phyloP scores from a whole-genome alignment of 2,113 vertebrate genomes.

The Gambusia affinis region DNA sequence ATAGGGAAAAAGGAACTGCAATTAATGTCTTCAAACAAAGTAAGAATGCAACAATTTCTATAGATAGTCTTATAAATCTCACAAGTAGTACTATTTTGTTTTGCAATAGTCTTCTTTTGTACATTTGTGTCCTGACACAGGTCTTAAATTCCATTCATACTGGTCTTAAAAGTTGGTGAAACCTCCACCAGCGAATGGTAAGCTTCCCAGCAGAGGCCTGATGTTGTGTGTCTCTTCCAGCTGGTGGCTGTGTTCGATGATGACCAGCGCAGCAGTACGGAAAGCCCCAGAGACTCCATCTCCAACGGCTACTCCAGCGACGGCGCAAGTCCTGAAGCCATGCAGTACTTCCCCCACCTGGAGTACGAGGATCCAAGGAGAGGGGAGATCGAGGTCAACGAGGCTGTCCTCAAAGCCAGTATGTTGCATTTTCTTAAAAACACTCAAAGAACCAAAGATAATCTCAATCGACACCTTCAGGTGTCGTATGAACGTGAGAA shows the following conservation, averaged over 20 bases:
- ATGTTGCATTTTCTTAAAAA: constrained; percentile 58
- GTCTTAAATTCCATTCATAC: too few species aligned
- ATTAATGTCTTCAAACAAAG: too few species aligned
- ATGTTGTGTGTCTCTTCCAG: constrained; percentile 71
- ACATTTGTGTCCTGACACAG: too few species aligned
- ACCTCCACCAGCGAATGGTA: too few species aligned
- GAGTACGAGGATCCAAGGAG: constrained; percentile 79
- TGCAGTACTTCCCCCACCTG: constrained; percentile 79
- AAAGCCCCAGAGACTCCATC: constrained; percentile 74
- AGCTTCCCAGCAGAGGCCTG: not conserved
- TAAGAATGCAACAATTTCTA: too few species aligned
- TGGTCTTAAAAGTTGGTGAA: too few species aligned
- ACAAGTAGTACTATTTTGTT: too few species aligned
- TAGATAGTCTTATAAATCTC: too few species aligned
- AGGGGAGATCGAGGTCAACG: constrained; percentile 92
- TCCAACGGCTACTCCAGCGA: constrained; percentile 81
- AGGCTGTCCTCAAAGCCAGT: constrained; percentile 89
- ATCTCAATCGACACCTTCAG: constrained; percentile 60
- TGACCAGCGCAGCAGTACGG: constrained; percentile 65
- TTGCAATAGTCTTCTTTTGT: too few species aligned
- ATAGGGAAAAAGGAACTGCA: too few species aligned
- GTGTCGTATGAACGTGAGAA: constrained; percentile 25
- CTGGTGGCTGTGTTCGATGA: constrained; percentile 89
- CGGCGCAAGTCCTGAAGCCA: constrained; percentile 61
- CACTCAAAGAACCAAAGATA: constrained; percentile 1